These are phyloP conservation scores for Promerops cafer DNA, from an alignment of 2,113 vertebrate species.

Conservation along the genomic window DNA sequence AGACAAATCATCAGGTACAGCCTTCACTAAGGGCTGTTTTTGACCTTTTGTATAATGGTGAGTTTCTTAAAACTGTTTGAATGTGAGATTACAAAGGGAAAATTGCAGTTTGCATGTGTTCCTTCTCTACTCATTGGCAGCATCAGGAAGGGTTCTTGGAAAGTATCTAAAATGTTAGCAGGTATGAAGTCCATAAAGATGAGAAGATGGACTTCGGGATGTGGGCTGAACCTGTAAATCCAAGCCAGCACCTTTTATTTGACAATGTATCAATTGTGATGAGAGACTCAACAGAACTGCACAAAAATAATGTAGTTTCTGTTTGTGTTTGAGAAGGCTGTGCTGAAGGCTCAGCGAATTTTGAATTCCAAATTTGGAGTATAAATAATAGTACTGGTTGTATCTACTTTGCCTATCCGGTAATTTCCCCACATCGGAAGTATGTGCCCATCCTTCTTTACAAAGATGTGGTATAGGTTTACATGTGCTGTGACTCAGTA, in stretches of 20 bases:
- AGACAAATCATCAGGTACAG: neutral
- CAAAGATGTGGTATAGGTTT: neutral
- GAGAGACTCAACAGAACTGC: neutral
- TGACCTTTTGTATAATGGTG: neutral
- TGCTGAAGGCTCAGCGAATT: neutral
- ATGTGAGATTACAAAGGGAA: neutral
- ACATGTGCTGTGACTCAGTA: neutral
- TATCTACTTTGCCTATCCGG: fast-evolving
- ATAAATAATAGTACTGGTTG: neutral
- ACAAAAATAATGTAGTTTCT: neutral
- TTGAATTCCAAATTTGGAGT: neutral
- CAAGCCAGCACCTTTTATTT: neutral
- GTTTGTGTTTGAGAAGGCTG: neutral
- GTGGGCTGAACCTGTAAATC: neutral
- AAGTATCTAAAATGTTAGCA: neutral
- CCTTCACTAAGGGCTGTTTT: neutral
- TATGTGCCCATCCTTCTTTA: neutral
- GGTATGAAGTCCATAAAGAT: neutral
- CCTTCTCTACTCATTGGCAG: neutral
- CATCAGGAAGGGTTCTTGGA: neutral
- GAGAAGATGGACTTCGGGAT: neutral
- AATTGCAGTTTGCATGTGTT: neutral
- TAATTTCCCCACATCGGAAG: neutral
- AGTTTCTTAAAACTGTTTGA: neutral
- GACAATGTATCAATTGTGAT: neutral